phyloP scores from a whole-genome alignment of 2,888 invertebrate species.

The Patella depressa region DNA sequence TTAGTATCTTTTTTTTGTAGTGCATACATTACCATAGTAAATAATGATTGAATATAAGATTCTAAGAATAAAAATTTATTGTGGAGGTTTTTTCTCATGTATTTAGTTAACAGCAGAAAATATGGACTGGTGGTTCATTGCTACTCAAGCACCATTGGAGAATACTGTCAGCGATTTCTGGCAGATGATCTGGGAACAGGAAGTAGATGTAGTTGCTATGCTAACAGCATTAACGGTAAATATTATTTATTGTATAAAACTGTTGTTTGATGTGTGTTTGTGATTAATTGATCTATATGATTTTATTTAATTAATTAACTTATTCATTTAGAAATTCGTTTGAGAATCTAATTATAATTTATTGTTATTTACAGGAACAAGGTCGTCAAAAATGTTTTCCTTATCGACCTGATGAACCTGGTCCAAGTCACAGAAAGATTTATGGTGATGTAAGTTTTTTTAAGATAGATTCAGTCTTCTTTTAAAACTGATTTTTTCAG shows the following conservation, averaged over 20 bases:
- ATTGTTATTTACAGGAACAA: constrained; percentile 62
- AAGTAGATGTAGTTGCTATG: constrained; percentile 85
- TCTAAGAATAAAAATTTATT: neutral
- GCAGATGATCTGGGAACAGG: constrained; percentile 92
- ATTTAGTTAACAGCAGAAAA: constrained; percentile 83
- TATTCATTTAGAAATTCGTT: neutral
- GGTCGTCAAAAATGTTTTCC: constrained; percentile 71
- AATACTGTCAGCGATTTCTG: constrained; percentile 81
- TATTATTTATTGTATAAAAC: constrained; percentile 11
- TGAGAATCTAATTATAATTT: neutral
- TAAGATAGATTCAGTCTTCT: neutral
- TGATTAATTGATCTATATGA: constrained; percentile 21
- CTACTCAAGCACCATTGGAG: constrained; percentile 80
- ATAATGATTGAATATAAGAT: neutral
- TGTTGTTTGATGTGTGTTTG: neutral
- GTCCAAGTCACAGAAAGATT: constrained; percentile 64
- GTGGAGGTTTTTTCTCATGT: constrained; percentile 20
- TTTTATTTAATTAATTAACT: neutral
- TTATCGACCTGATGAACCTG: constrained; percentile 73
- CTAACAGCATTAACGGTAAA: constrained; percentile 76
- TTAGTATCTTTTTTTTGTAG: too few species aligned
- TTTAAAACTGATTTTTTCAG: too few species aligned
- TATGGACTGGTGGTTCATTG: constrained; percentile 87
- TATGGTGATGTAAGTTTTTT: constrained; percentile 73
- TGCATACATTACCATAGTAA: neutral